These are phyloP conservation scores for Tursiops truncatus DNA, from an alignment of 2,113 vertebrate genomes.

Conservation along the genomic window DNA sequence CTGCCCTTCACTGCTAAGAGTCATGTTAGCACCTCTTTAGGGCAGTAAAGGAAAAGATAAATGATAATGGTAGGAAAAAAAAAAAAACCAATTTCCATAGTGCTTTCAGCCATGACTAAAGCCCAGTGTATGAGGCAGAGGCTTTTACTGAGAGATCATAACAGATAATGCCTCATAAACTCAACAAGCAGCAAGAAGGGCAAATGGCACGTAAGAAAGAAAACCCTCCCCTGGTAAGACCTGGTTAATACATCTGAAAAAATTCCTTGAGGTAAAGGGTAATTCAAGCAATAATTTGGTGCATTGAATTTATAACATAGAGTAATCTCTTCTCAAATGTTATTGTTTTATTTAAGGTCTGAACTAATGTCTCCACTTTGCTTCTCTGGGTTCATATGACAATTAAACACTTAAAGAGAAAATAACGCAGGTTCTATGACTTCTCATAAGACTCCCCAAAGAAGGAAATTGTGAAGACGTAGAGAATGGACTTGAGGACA, in stretches of 20 bases:
- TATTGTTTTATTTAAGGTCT: neutral
- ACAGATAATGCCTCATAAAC: slow-evolving; percentile 77
- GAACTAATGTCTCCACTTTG: neutral
- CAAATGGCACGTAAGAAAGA: slow-evolving; percentile 60
- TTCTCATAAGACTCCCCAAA: neutral
- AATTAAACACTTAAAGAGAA: neutral
- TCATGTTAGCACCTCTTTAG: slow-evolving; percentile 79
- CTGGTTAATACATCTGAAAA: slow-evolving; percentile 44
- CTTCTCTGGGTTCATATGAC: neutral
- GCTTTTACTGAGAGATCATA: slow-evolving; percentile 77
- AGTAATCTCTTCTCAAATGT: neutral
- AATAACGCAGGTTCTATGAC: neutral
- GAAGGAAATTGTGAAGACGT: neutral
- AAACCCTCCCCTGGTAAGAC: slow-evolving; percentile 54
- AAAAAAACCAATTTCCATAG: slow-evolving; percentile 73
- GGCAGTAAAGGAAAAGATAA: slow-evolving; percentile 79
- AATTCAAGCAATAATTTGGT: neutral
- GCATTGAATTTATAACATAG: neutral
- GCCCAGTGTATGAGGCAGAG: slow-evolving; percentile 63
- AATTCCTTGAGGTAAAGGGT: neutral
- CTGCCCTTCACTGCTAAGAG: slow-evolving; percentile 72
- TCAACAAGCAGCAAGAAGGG: slow-evolving; percentile 64
- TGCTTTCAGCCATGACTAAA: slow-evolving; percentile 77
- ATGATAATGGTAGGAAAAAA: slow-evolving; percentile 80
- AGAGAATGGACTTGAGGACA: too few relatives aligned